Evolutionary conservation across 2,113 vertebrate species (phyloP).

Genomic region (Entomyzon cyanotis): DNA sequence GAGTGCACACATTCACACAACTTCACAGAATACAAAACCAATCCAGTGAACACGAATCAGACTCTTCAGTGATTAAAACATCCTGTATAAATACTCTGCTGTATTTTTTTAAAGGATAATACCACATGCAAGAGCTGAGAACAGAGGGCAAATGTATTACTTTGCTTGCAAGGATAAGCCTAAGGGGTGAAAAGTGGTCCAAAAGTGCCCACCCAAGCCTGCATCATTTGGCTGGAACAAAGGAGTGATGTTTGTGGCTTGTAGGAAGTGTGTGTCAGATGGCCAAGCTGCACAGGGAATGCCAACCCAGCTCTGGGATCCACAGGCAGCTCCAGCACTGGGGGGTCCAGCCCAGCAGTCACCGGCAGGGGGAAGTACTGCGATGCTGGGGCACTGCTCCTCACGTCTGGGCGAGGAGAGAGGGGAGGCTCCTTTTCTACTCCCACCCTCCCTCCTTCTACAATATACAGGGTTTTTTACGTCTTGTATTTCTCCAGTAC

Average conservation of each 20-base stretch:
- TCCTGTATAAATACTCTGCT: neutral
- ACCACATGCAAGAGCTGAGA: neutral
- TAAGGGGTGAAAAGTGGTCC: neutral
- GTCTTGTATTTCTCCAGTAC: neutral
- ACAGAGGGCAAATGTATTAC: neutral
- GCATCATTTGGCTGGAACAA: neutral
- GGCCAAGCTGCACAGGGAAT: neutral
- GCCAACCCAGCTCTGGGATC: fast-evolving
- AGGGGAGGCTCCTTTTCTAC: neutral
- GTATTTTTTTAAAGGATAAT: neutral
- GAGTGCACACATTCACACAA: neutral
- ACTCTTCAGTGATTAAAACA: neutral
- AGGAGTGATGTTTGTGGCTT: fast-evolving
- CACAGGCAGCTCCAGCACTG: fast-evolving
- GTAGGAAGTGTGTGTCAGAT: fast-evolving
- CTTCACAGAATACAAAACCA: neutral
- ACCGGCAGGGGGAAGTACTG: fast-evolving
- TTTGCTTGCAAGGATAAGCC: neutral
- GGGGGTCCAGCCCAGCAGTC: neutral
- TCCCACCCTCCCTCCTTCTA: neutral
- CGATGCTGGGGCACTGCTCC: fast-evolving
- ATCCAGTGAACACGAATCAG: neutral
- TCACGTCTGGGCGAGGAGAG: neutral
- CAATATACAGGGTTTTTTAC: neutral
- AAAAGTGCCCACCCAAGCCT: neutral